Conservation (phyloP, 2,797 vertebrate genomes). For the Thalassophryne amazonica region DNA sequence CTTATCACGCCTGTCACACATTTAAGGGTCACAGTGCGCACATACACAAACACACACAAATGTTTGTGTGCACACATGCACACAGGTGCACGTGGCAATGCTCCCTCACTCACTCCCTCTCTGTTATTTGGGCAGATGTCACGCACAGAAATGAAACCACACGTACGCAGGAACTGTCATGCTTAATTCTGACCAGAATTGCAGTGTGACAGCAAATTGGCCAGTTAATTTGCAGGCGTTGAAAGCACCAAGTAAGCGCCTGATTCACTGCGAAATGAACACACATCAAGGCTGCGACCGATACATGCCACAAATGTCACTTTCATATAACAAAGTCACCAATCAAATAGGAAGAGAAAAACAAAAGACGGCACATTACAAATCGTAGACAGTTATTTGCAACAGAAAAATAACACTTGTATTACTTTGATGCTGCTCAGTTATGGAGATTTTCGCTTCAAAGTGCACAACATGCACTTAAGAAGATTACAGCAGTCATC, state of each 20-base stretch:
- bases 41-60: background rate
- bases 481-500: background rate
- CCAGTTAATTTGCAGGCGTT: constrained; percentile 31
- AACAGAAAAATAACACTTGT: background rate
- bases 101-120: background rate
- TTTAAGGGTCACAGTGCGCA: constrained; percentile 35
- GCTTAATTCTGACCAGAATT: constrained; percentile 20
- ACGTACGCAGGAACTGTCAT: background rate
- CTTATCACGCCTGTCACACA: constrained; percentile 57
- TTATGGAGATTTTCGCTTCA: background rate
- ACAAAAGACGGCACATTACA: constrained; percentile 1
- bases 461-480: background rate
- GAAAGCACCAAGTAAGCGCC: constrained; percentile 27
- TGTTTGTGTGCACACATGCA: background rate
- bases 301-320: constrained; percentile 4
- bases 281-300: background rate
- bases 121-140: constrained; percentile 3
- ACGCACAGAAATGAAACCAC: background rate
- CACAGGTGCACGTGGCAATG: background rate
- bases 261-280: constrained; percentile 15
- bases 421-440: background rate
- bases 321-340: background rate
- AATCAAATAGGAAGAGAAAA: constrained; percentile 18
- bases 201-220: constrained; percentile 33
- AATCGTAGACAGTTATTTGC: background rate